Percentiles rank a stretch among this genome's conserved stretches.
These are phyloP conservation scores for Microcebus griseorufus DNA, from an alignment of 2,113 vertebrate genomes.

Conservation along the genomic window DNA sequence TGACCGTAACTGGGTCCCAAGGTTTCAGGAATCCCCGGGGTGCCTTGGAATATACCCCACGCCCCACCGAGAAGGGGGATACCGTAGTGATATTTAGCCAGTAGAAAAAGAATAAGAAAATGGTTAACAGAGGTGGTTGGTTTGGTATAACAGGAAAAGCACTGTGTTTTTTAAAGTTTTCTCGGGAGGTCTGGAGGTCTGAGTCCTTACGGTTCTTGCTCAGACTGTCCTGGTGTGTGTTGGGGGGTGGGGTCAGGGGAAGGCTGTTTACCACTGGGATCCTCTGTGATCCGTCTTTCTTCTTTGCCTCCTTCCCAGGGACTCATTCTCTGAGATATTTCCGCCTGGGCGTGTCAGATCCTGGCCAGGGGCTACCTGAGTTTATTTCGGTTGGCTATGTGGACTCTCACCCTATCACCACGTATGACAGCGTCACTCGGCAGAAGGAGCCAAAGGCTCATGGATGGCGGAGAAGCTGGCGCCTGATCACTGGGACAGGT, in stretches of 20 bases:
- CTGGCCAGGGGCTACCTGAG: slow-evolving; percentile 44
- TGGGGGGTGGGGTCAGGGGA: background rate
- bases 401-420: slow-evolving; percentile 58
- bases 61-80: too few relatives aligned
- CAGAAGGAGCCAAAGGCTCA: background rate
- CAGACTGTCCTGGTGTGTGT: background rate
- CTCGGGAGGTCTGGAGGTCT: background rate
- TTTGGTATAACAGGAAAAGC: background rate
- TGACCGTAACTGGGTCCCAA: background rate
- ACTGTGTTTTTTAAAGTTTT: background rate
- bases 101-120: background rate
- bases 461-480: slow-evolving; percentile 24
- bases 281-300: background rate
- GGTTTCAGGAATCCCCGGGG: background rate
- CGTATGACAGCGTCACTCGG: slow-evolving; percentile 30
- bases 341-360: background rate
- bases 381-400: slow-evolving; percentile 61
- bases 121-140: background rate
- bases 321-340: slow-evolving; percentile 64
- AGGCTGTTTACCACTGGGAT: rapidly evolving
- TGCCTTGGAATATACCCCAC: too few relatives aligned
- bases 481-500: slow-evolving; percentile 48
- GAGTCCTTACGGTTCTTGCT: background rate
- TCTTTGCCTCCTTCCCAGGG: slow-evolving; percentile 22
- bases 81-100: background rate